Base-by-base conservation (phyloP, 2,888 invertebrate species). In the Coremacera marginata region DNA sequence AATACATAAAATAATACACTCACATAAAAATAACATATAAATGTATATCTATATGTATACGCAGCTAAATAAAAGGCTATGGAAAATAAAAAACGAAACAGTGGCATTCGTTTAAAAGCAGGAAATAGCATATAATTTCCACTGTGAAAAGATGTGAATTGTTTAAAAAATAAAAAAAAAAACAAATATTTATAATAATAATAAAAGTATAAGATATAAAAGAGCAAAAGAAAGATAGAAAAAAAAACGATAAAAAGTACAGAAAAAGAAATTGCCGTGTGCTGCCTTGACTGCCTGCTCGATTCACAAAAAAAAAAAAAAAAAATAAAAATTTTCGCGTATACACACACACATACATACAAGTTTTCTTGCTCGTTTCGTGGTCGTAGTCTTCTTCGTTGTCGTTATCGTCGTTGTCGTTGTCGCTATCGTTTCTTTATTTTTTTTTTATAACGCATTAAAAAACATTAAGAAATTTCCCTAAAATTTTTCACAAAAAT, bases 241-340 rank as follows among this genome's bases (percentile, higher is more conserved):
- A n/a, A n/a, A n/a, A n/a, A n/a, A n/a, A 7, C 31, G 49, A 51
- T 49, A 27, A 55, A 34, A 14, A 16, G 9, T 25, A 68, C 25
- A 27, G 44, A 68, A 68, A n/a, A 51, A 68, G 25, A 68, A 68
- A 68, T 14, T 31, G 34, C 31, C 70, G 70, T 34, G 52, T 16
- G 37, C 57, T 37, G 57, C 27, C 27, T 34, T 37, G 68, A 22
- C 19, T 34, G 22, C 25, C 22, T 51, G 51, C 25, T 22, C 22
- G 25, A 37, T 25, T 71, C 25, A 51, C 22, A 68, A 77, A n/a
- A n/a, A n/a, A n/a, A n/a, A n/a, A n/a, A n/a, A n/a, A n/a, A n/a
- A n/a, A n/a, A n/a, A n/a, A n/a, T n/a, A 78, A 78, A 67, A 60
- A 62, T 71, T 77, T 60, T 68, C 63, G 63, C 37, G 16, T 51